These are phyloP conservation scores for Atta cephalotes DNA, from an alignment of 1,140 invertebrate genomes.

Conservation along the genomic window DNA sequence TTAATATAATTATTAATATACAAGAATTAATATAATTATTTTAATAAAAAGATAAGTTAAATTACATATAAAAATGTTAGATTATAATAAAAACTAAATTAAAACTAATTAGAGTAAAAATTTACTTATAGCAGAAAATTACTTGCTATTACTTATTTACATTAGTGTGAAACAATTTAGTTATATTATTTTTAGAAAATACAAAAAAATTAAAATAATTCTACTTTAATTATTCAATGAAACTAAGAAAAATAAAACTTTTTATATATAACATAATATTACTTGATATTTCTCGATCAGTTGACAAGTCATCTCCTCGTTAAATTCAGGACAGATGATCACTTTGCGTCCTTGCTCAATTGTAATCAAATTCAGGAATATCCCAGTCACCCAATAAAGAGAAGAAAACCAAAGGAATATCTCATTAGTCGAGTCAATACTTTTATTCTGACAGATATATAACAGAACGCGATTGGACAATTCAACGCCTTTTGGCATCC, in stretches of 20 bases:
- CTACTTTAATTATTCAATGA: background rate
- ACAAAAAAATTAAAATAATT: background rate
- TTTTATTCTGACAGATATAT: background rate
- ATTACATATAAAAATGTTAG: too few relatives aligned
- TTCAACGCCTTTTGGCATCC: conserved; percentile 91
- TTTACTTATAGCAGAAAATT: background rate
- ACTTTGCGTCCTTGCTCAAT: conserved; percentile 81
- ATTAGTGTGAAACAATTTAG: background rate
- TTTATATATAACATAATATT: background rate
- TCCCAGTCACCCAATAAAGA: conserved; percentile 77
- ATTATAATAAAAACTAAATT: too few relatives aligned
- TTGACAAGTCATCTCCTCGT: conserved; percentile 85
- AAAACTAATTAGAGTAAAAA: background rate
- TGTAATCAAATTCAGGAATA: conserved; percentile 33
- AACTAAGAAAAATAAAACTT: background rate
- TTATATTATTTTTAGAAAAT: background rate
- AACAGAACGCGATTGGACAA: conserved; percentile 86
- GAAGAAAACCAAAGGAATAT: conserved; percentile 70
- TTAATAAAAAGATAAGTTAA: too few relatives aligned
- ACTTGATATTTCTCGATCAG: conserved; percentile 85
- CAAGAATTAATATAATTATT: too few relatives aligned
- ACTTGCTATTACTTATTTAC: background rate
- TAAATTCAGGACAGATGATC: conserved; percentile 86
- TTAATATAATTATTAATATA: too few relatives aligned
- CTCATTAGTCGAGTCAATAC: background rate